phyloP scores from a whole-genome alignment of 2,113 vertebrate species.

The Phylloscopus trochilus region DNA sequence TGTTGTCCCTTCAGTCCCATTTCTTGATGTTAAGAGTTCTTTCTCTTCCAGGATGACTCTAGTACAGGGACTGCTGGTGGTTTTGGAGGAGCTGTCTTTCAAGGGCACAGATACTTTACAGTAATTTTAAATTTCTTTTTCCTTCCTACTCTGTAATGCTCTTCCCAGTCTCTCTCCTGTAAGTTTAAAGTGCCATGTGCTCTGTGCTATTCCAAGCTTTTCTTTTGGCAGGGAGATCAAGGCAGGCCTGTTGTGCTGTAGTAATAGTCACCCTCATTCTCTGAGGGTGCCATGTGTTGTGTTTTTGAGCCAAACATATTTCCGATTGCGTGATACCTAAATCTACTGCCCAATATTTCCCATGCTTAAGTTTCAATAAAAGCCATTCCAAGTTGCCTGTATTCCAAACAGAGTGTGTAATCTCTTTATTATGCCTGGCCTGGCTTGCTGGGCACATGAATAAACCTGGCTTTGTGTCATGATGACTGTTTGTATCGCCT shows the following conservation, averaged over 20 bases:
- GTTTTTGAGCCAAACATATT: slow-evolving; percentile 33
- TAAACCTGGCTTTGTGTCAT: slow-evolving; percentile 45
- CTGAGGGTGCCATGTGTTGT: slow-evolving; percentile 33
- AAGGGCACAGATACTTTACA: background rate
- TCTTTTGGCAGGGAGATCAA: slow-evolving; percentile 28
- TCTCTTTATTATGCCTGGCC: slow-evolving; percentile 49
- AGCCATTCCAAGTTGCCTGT: slow-evolving; percentile 19
- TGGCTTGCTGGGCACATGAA: slow-evolving; percentile 12
- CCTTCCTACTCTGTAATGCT: background rate
- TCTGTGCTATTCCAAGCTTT: slow-evolving; percentile 13
- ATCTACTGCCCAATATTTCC: background rate
- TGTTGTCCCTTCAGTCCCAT: background rate
- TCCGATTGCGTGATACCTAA: background rate
- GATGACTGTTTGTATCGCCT: slow-evolving; percentile 9
- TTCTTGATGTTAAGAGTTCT: background rate
- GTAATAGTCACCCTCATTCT: slow-evolving; percentile 8
- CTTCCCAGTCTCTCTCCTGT: background rate
- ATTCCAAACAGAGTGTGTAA: background rate
- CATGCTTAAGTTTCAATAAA: slow-evolving; percentile 41
- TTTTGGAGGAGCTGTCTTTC: background rate
- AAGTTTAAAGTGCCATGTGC: slow-evolving; percentile 23
- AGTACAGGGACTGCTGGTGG: background rate
- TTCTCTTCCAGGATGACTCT: background rate
- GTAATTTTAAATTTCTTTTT: background rate
- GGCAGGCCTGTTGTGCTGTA: background rate